Evolutionary conservation across 2,888 invertebrate genomes (phyloP).

Genomic region (Macrophya alboannulata): DNA sequence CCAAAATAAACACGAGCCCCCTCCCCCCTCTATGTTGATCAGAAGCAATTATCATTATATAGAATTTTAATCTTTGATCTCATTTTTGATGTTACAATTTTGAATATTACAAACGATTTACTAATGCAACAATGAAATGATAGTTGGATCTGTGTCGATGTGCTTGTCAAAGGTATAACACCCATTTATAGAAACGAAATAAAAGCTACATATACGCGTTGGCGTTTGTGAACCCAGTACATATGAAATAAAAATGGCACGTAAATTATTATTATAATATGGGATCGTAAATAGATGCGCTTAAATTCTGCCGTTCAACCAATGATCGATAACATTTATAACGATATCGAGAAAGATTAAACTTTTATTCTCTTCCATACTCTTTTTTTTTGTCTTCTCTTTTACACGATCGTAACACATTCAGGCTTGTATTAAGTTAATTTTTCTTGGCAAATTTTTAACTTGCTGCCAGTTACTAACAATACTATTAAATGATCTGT

Average conservation of each 20-base stretch:
- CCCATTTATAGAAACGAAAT: not conserved
- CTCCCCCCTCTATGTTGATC: not conserved
- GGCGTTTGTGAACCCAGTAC: not conserved
- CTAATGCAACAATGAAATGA: not conserved
- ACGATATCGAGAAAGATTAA: conserved; percentile 31
- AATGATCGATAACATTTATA: conserved; percentile 47
- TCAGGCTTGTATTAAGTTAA: not conserved
- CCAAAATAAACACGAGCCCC: not conserved
- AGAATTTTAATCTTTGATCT: not conserved
- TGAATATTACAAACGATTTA: not conserved
- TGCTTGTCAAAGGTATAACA: not conserved
- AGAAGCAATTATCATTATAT: not conserved
- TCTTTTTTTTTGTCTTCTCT: not conserved
- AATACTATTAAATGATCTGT: conserved; percentile 34
- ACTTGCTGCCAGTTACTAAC: conserved; percentile 22
- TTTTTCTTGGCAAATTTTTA: not conserved
- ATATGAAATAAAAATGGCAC: conserved; percentile 24
- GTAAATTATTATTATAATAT: conserved; percentile 26
- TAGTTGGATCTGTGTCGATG: not conserved
- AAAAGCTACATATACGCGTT: not conserved
- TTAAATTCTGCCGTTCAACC: conserved; percentile 19
- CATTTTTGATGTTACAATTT: not conserved
- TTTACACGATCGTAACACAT: conserved; percentile 25
- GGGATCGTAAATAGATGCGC: conserved; percentile 10
- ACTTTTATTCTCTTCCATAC: not conserved